These are phyloP conservation scores for Drosophila bocqueti DNA, from an alignment of 1,140 invertebrate species.

Conservation along the genomic window DNA sequence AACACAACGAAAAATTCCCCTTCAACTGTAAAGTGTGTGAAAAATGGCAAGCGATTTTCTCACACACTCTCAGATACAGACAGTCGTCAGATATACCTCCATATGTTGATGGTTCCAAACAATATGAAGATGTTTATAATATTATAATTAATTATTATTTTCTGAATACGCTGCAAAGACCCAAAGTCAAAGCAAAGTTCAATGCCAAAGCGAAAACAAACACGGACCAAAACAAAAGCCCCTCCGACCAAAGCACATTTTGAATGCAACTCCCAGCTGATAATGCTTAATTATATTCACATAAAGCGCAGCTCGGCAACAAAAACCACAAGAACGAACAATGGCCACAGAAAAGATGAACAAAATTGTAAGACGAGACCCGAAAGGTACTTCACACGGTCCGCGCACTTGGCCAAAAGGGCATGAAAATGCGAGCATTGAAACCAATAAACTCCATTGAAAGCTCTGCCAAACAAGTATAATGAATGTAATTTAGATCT, in stretches of 20 bases:
- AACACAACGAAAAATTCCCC: constrained; percentile 37
- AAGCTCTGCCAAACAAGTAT: constrained; percentile 42
- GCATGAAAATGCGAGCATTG: constrained; percentile 43
- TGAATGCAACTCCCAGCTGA: constrained; percentile 68
- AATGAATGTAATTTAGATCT: constrained; percentile 59
- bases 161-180: constrained; percentile 54
- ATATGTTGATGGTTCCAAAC: constrained; percentile 47
- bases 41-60: constrained; percentile 60
- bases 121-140: constrained; percentile 77
- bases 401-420: constrained; percentile 38
- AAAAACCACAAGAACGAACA: constrained; percentile 51
- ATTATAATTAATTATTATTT: constrained; percentile 78
- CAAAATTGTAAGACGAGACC: constrained; percentile 48
- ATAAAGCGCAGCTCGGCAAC: constrained; percentile 67
- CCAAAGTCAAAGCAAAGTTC: constrained; percentile 81
- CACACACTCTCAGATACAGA: constrained; percentile 47
- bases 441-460: constrained; percentile 48
- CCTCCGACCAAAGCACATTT: constrained; percentile 41
- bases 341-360: constrained; percentile 42
- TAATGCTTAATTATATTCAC: constrained; percentile 77
- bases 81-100: constrained; percentile 5
- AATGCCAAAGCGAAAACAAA: constrained; percentile 71
- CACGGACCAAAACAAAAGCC: constrained; percentile 45
- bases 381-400: constrained; percentile 69
- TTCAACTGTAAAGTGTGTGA: constrained; percentile 59